Evolutionary conservation across 2,113 vertebrate genomes (phyloP).

Genomic region (Onychostruthus taczanowskii): DNA sequence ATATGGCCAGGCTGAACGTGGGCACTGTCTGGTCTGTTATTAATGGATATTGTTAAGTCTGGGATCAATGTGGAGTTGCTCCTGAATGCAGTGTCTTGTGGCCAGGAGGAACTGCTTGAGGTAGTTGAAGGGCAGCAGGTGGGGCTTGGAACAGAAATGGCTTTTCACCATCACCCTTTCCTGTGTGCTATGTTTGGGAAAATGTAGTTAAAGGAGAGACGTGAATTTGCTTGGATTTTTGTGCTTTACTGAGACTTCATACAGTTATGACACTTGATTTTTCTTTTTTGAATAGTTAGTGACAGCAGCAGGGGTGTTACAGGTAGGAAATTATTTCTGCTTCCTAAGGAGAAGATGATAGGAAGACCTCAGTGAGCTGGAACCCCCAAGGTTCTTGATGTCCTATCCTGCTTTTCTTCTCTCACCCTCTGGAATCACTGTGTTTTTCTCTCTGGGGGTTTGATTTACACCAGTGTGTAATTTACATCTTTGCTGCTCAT

Average conservation of each 20-base stretch:
- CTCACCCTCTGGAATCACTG: not conserved
- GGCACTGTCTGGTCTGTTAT: constrained; percentile 19
- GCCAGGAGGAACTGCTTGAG: not conserved
- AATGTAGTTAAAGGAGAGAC: not conserved
- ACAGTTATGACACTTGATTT: not conserved
- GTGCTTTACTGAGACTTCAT: not conserved
- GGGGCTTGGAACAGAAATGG: not conserved
- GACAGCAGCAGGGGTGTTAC: not conserved
- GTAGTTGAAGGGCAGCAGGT: not conserved
- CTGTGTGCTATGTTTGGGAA: fast-evolving
- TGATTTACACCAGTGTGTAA: not conserved
- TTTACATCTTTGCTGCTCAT: fast-evolving
- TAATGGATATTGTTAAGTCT: constrained; percentile 2
- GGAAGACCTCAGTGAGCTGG: not conserved
- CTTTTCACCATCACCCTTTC: not conserved
- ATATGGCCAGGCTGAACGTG: not conserved
- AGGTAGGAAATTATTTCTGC: not conserved
- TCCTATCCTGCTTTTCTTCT: not conserved
- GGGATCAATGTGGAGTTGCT: not conserved
- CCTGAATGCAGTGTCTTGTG: not conserved
- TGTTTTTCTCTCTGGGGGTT: not conserved
- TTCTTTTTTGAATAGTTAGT: not conserved
- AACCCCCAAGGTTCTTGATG: not conserved
- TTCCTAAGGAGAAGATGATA: not conserved
- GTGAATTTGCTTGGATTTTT: not conserved